These are phyloP conservation scores for Artibeus jamaicensis DNA, from an alignment of 2,797 vertebrate species.

Conservation along the genomic window DNA sequence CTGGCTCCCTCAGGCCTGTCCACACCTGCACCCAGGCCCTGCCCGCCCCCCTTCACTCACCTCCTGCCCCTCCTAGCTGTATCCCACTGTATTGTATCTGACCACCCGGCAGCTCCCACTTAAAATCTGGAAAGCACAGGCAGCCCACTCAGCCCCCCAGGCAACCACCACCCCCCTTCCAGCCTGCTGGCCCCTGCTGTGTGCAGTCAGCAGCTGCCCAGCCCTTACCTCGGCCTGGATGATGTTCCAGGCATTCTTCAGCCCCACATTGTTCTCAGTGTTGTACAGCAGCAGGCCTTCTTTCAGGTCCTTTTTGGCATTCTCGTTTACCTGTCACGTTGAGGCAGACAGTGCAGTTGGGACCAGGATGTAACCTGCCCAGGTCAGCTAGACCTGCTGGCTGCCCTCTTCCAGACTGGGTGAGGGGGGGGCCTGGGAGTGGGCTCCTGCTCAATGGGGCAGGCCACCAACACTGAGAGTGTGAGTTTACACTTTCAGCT, in stretches of 20 bases:
- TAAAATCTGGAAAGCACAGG: background rate
- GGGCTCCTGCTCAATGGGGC: background rate
- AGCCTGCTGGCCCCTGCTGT: accelerated
- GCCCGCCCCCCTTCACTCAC: background rate
- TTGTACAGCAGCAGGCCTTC: slow-evolving; percentile 96
- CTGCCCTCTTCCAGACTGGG: no score
- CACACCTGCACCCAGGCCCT: background rate
- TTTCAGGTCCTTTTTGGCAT: slow-evolving; percentile 95
- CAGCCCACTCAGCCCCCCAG: accelerated
- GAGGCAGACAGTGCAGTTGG: background rate
- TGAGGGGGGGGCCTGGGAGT: background rate
- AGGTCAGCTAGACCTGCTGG: background rate
- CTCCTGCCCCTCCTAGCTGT: accelerated
- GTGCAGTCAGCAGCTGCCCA: background rate
- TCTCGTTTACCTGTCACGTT: slow-evolving; percentile 91
- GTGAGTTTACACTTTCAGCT: background rate
- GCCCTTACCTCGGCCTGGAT: slow-evolving; percentile 95
- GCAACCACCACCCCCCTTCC: accelerated
- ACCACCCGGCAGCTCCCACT: background rate
- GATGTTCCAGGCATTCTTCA: slow-evolving; percentile 99
- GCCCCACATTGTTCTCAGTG: slow-evolving; percentile 95
- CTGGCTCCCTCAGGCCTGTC: background rate
- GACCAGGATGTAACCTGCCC: background rate
- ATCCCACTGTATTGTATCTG: accelerated
- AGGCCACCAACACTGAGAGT: no score